A percentile compares a stretch with the other conserved stretches of the same genome.
Conservation (phyloP, 2,888 invertebrate species). For the Ramazzottius varieornatus region DNA sequence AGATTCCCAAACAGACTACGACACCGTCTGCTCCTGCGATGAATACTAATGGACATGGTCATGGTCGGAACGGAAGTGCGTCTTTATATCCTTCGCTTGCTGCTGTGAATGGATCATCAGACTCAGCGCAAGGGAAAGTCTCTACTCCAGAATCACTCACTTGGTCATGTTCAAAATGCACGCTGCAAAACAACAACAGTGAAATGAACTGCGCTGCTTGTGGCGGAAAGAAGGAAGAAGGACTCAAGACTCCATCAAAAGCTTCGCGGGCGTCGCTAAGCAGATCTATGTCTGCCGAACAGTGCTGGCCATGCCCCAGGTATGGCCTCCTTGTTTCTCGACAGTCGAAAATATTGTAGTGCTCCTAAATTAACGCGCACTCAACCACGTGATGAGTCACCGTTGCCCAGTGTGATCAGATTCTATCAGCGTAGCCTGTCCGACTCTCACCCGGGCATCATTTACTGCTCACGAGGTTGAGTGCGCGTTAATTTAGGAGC, state of each 20-base stretch:
- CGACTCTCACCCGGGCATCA: no score
- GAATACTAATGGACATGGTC: no score
- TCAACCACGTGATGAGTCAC: no score
- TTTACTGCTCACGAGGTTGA: no score
- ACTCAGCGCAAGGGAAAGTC: neutral
- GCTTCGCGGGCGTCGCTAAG: neutral
- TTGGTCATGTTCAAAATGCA: neutral
- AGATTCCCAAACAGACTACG: neutral
- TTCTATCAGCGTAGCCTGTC: no score
- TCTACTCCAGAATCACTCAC: neutral
- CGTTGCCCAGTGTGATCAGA: no score
- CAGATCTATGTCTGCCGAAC: neutral
- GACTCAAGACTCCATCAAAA: neutral
- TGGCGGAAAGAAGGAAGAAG: neutral
- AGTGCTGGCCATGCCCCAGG: neutral
- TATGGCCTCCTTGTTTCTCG: no score
- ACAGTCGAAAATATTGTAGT: no score
- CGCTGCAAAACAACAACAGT: neutral
- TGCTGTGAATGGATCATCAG: neutral
- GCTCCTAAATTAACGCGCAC: no score
- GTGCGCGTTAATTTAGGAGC: no score
- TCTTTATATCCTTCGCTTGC: neutral
- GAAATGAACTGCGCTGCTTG: neutral
- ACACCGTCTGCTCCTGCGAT: neutral
- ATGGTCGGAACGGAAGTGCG: neutral